These are phyloP conservation scores for Takifugu ocellatus DNA, from an alignment of 2,797 vertebrate species.

Conservation along the genomic window DNA sequence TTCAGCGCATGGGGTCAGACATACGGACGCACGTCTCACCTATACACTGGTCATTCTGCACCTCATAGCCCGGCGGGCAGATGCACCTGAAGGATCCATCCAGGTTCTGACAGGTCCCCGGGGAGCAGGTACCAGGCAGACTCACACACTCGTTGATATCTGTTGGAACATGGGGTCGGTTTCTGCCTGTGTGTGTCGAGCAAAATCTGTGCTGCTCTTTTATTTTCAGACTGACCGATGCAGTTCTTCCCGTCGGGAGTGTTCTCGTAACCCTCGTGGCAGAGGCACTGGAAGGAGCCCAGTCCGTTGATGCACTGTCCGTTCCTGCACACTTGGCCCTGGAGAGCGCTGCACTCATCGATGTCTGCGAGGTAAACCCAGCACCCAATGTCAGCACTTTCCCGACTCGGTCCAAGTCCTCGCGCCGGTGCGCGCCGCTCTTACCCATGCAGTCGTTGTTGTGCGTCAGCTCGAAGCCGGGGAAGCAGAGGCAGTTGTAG, in stretches of 20 bases:
- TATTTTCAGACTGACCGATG: conserved; percentile 77
- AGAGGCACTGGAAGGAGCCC: conserved; percentile 92
- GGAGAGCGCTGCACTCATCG: conserved; percentile 86
- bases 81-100: conserved; percentile 93
- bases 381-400: conserved; percentile 3
- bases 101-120: conserved; percentile 91
- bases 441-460: conserved; percentile 92
- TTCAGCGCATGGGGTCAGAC: no score
- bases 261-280: conserved; percentile 88
- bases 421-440: conserved; percentile 21
- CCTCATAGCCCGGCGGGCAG: conserved; percentile 87
- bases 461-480: conserved; percentile 87
- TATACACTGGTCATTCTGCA: conserved; percentile 90
- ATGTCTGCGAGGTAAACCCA: conserved; percentile 73
- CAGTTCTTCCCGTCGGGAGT: conserved; percentile 90
- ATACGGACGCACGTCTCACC: conserved; percentile 66
- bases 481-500: conserved; percentile 94
- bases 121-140: conserved; percentile 85
- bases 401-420: neutral
- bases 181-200: no score
- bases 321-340: conserved; percentile 87
- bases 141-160: conserved; percentile 90
- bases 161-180: conserved; percentile 38
- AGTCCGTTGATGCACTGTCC: conserved; percentile 90
- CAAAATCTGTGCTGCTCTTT: neutral